Base-by-base conservation (phyloP, 2,888 invertebrate species). In the Sycophila texana region DNA sequence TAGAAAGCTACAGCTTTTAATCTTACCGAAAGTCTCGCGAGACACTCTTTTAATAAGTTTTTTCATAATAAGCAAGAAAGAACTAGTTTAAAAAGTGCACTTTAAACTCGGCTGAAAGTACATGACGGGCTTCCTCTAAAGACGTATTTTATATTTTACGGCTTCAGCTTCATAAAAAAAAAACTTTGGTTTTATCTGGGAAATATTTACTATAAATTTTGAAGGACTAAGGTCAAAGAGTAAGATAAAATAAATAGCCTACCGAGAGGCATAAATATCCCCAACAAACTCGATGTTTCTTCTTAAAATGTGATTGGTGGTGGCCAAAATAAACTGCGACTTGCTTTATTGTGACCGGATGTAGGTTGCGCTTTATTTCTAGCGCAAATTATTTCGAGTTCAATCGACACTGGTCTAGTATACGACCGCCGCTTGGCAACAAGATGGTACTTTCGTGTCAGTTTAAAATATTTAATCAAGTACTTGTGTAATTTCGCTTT, bases 171-270 rank as follows among this genome's bases (percentile, higher is more conserved):
- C 20, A 49, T 20, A 20, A 71, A 20, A 60, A 71, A 71, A 60
- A 71, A 71, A 60, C 49, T 71, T 47, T 22, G n/a, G 26, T 63
- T 20, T 63, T 47, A 47, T 47, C 63, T 47, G 12, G 39, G 26
- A 47, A n/a, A 18, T 18, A 47, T 63, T 63, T 18, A 0, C 18
- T 18, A 47, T 39, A 39, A 63, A 63, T 63, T 47, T 39, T 13
- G 39, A 13, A 63, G 39, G 47, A 47, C 67, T 20, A 65, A 4
- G n/a, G 26, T 5, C 7, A 47, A 39, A 26, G 55, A 22, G 47
- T n/a, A n/a, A 55, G 67, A 68, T 53, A 53, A 53, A 70, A 70
- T 70, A 67, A 2, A 51, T 13, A 1, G 3, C n/a, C 61, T n/a
- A n/a, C n/a, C n/a, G 10, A 10, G 3, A 20, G 26, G 5, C 39